phyloP scores from a whole-genome alignment of 2,113 vertebrate species.

The Pipra filicauda region DNA sequence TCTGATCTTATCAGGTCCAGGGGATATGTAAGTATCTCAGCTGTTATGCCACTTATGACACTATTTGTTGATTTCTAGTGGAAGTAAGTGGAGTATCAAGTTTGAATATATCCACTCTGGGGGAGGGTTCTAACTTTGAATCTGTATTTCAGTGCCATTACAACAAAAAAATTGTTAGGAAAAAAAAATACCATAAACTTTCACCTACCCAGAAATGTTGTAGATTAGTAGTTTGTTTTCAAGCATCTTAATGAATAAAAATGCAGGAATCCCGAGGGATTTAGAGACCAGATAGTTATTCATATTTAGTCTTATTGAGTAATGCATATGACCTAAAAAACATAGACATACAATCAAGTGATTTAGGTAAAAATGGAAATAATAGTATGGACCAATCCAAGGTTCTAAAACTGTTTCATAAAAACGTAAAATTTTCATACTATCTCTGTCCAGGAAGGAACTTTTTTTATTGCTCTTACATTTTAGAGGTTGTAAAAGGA shows the following conservation, averaged over 20 bases:
- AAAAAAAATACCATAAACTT: neutral
- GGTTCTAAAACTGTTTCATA: neutral
- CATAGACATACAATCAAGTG: neutral
- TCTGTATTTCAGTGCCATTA: neutral
- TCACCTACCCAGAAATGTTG: neutral
- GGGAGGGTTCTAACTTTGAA: neutral
- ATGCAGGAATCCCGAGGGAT: neutral
- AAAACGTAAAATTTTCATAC: neutral
- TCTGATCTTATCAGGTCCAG: conserved; percentile 42
- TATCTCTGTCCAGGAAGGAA: neutral
- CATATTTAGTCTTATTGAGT: neutral
- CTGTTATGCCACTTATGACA: neutral
- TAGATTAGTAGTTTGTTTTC: neutral
- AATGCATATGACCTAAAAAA: neutral
- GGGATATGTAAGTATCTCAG: neutral
- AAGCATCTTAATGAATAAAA: neutral
- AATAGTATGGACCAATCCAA: neutral
- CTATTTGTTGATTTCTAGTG: conserved; percentile 9
- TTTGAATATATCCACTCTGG: neutral
- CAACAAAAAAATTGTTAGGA: neutral
- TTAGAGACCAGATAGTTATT: neutral
- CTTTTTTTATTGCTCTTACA: neutral
- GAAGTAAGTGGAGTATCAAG: neutral
- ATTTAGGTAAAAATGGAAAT: neutral
- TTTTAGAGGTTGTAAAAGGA: neutral